Conservation (phyloP, 2,888 invertebrate genomes). For the Lepetodrilus schrolli region DNA sequence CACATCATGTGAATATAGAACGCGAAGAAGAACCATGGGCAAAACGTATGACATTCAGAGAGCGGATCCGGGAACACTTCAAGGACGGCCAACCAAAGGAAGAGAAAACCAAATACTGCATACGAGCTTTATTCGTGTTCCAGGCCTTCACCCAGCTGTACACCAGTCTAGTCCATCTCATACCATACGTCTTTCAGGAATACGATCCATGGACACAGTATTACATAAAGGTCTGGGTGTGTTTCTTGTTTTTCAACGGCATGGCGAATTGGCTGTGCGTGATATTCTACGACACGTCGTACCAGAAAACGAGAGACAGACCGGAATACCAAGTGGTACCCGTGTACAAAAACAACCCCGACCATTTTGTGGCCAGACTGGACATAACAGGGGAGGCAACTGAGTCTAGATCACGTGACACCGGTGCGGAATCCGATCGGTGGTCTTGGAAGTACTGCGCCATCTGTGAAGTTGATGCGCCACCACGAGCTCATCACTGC, state of each 20-base stretch:
- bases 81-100: conserved; percentile 25
- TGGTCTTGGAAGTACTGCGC: conserved; percentile 58
- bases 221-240: conserved; percentile 53
- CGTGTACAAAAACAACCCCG: conserved; percentile 40
- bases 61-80: conserved; percentile 34
- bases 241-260: conserved; percentile 50
- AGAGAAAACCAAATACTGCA: conserved; percentile 31
- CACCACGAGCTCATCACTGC: conserved; percentile 67
- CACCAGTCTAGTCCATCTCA: conserved; percentile 47
- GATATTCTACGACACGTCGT: conserved; percentile 50
- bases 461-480: conserved; percentile 51
- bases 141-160: conserved; percentile 57
- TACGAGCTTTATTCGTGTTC: conserved; percentile 49
- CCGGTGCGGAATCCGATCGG: conserved; percentile 40
- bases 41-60: conserved; percentile 20
- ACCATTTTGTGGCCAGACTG: conserved; percentile 34
- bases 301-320: conserved; percentile 25
- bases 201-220: conserved; percentile 53
- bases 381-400: too few species aligned
- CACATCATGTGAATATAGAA: conserved; percentile 2
- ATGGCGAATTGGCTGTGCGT: conserved; percentile 60
- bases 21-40: neutral
- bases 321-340: conserved; percentile 24
- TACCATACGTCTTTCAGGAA: conserved; percentile 51
- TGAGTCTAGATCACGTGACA: conserved; percentile 29